Conservation (phyloP, 2,888 invertebrate species). For the Hirudinaria manillensis region DNA sequence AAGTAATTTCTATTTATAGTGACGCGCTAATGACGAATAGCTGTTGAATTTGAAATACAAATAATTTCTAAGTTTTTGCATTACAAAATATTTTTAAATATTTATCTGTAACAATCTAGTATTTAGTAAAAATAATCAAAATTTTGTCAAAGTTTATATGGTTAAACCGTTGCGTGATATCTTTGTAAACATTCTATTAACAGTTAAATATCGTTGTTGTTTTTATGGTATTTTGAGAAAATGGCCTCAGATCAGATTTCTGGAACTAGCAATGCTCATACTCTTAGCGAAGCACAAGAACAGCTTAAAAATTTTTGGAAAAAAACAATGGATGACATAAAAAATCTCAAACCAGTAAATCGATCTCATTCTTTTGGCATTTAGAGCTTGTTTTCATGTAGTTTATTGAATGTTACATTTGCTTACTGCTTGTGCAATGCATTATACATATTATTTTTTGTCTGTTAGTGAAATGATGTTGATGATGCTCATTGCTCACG, state of each 20-base stretch:
- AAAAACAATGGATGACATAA: conserved; percentile 38
- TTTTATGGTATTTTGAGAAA: not conserved
- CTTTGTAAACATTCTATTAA: not conserved
- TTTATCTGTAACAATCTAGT: no score
- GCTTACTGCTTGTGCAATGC: not conserved
- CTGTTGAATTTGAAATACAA: no score
- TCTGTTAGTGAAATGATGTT: no score
- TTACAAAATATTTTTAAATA: no score
- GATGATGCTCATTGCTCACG: no score
- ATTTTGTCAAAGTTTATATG: no score
- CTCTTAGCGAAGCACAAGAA: conserved; percentile 33
- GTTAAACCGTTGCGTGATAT: not conserved
- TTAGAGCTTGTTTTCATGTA: not conserved
- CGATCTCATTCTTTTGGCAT: not conserved
- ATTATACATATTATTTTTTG: not conserved
- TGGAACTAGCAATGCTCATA: not conserved
- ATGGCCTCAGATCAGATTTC: conserved; percentile 18
- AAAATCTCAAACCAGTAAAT: conserved; percentile 36
- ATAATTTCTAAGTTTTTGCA: no score
- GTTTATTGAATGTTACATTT: not conserved
- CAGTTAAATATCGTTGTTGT: no score
- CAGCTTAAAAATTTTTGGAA: conserved; percentile 38
- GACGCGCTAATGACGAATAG: no score
- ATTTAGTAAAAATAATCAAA: no score
- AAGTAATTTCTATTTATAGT: no score